A percentile compares a stretch with the other conserved stretches of the same genome.
Conservation (phyloP, 2,797 vertebrate species). For the Sebastes melanostomus region DNA sequence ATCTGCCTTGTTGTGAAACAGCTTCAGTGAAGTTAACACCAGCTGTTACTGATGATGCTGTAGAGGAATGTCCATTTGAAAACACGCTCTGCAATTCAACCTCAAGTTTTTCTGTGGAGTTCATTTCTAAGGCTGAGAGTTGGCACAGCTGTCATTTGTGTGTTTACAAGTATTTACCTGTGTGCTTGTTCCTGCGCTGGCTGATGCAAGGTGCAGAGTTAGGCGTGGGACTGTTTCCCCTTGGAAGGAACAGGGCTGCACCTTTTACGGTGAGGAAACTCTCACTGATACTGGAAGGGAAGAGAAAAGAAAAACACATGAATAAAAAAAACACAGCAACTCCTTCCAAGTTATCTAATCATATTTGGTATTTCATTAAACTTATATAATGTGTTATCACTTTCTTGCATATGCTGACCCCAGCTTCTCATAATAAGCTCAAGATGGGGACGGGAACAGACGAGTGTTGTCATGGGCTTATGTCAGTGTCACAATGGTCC, state of each 20-base stretch:
- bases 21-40: not conserved
- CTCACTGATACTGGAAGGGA: constrained; percentile 90
- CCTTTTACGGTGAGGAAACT: constrained; percentile 99
- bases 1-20: constrained; percentile 36
- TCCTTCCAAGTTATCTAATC: not conserved
- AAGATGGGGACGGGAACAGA: constrained; percentile 25
- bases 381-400: constrained; percentile 1
- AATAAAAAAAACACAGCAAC: not conserved
- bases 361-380: not conserved
- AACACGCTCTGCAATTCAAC: constrained; percentile 10
- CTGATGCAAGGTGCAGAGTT: constrained; percentile 87
- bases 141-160: constrained; percentile 2
- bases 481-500: constrained; percentile 64
- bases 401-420: constrained; percentile 4
- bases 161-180: constrained; percentile 82
- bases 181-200: constrained; percentile 93
- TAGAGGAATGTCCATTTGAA: constrained; percentile 22
- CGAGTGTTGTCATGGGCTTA: constrained; percentile 37
- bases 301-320: constrained; percentile 1
- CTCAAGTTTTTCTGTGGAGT: not conserved
- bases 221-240: constrained; percentile 89
- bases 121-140: constrained; percentile 5
- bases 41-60: constrained; percentile 32
- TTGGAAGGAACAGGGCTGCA: constrained; percentile 94
- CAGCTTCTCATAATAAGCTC: not conserved